These are phyloP conservation scores for Platysternon megacephalum DNA, from an alignment of 2,113 vertebrate species.

Conservation along the genomic window DNA sequence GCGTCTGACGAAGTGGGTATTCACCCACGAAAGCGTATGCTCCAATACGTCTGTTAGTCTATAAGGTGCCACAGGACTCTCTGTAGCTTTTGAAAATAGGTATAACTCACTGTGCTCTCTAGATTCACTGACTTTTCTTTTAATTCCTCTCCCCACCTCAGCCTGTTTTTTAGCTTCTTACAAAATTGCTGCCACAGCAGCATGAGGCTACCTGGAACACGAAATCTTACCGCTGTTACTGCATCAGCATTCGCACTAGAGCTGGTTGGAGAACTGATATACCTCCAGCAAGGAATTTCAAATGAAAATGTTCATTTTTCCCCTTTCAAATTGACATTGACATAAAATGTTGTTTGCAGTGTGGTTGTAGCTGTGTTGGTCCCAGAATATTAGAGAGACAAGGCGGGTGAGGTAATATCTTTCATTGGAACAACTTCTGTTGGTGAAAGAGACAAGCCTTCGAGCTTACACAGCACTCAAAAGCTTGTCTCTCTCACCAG, in stretches of 20 bases:
- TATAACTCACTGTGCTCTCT: not conserved
- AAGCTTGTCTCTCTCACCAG: no score
- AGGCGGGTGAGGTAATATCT: no score
- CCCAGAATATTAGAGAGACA: no score
- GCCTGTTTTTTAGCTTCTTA: slow-evolving; percentile 10
- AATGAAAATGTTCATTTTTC: not conserved
- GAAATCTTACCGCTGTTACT: not conserved
- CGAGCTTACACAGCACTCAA: no score
- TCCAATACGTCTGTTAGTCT: no score
- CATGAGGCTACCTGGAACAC: not conserved
- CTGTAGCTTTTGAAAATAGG: slow-evolving; percentile 16
- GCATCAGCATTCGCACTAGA: not conserved
- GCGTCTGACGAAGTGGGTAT: no score
- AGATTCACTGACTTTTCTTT: not conserved
- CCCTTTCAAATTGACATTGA: not conserved
- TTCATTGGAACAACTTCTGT: no score
- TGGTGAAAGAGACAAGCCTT: no score
- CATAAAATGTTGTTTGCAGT: not conserved
- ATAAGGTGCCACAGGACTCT: no score
- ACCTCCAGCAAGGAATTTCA: not conserved
- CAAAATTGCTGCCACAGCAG: not conserved
- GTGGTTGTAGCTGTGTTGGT: no score
- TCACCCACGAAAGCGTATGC: no score
- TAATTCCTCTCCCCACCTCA: not conserved
- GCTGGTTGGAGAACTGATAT: not conserved